These are phyloP conservation scores for Odontamblyopus lacepedii DNA, from an alignment of 2,797 vertebrate genomes.

Conservation along the genomic window DNA sequence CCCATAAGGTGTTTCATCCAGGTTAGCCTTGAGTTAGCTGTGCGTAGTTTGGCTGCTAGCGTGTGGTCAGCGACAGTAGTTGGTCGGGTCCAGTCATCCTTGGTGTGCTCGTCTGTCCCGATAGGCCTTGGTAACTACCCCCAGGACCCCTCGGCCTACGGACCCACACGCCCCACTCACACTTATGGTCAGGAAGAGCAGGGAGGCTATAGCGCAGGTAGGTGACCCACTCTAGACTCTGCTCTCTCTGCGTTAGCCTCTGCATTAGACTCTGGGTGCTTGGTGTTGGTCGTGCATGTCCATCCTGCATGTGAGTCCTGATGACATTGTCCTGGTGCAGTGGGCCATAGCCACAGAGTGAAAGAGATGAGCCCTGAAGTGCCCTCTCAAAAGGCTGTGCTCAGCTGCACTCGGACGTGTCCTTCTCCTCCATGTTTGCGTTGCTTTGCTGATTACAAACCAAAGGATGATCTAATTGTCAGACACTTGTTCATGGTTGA, in stretches of 20 bases:
- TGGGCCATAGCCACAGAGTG: conserved; percentile 62
- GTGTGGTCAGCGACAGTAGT: conserved; percentile 70
- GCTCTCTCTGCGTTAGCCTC: conserved; percentile 34
- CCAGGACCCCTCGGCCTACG: conserved; percentile 90
- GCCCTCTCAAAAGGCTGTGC: conserved; percentile 58
- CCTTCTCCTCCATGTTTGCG: conserved; percentile 56
- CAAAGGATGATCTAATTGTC: conserved; percentile 79
- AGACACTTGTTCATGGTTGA: conserved; percentile 67
- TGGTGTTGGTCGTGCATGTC: conserved; percentile 66
- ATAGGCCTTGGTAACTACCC: conserved; percentile 90
- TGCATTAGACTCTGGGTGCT: conserved; percentile 52
- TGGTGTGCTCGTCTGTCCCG: conserved; percentile 87
- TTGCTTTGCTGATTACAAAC: conserved; percentile 70
- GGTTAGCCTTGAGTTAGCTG: conserved; percentile 31
- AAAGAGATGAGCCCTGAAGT: conserved; percentile 35
- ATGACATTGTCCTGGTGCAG: conserved; percentile 61
- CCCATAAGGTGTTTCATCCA: background rate
- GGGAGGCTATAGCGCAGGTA: conserved; percentile 90
- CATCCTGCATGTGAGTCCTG: conserved; percentile 75
- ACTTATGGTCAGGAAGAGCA: conserved; percentile 93
- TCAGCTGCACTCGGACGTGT: conserved; percentile 66
- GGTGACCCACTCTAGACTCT: conserved; percentile 79
- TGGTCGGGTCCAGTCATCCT: conserved; percentile 86
- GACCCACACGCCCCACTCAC: conserved; percentile 89
- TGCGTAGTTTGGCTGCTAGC: conserved; percentile 43